Evolutionary conservation across 2,888 invertebrate species (phyloP), one percentile per base, ranked within the genome.

Genomic region (Neocrepidodera transversa): DNA sequence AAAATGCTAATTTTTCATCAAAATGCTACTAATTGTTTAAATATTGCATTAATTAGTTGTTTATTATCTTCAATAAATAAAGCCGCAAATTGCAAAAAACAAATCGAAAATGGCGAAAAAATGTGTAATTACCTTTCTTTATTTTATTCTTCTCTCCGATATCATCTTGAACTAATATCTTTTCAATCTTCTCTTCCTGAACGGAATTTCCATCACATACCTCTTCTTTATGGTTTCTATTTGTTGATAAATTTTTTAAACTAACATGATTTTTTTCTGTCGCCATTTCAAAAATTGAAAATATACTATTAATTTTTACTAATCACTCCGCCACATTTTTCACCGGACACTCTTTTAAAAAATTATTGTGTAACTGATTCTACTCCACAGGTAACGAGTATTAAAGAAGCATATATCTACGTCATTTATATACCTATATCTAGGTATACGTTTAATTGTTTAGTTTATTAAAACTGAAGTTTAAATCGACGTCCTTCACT

Each of bases 361-460:
- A 32, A 38, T 8, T 38, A 38, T 38, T 38, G 14, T 16, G 17
- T 38, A 38, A 38, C 38, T 17, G 38, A 13, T n/a, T 13, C 13
- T 13, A 13, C 38, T 30, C 2, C 2, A 30, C 3, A 3, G 8
- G 8, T n/a, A n/a, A 10, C 2, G 5, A 38, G 16, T 2, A 10
- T 14, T 38, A 7, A 38, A 17, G 38, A 38, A 38, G n/a, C n/a
- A n/a, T n/a, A n/a, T n/a, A n/a, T n/a, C n/a, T 38, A 16, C 13
- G 38, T 38, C 17, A 38, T 14, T 17, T 38, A 38, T 38, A 38
- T 38, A 38, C 38, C 38, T 17, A 16, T 38, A 38, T 17, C 14
- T 38, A 17, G 38, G 17, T n/a, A n/a, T n/a, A n/a, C n/a, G n/a
- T n/a, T n/a, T n/a, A n/a, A n/a, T n/a, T n/a, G n/a, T n/a, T n/a